These are phyloP conservation scores for Morelia viridis DNA, from an alignment of 2,797 vertebrate genomes.

Conservation along the genomic window DNA sequence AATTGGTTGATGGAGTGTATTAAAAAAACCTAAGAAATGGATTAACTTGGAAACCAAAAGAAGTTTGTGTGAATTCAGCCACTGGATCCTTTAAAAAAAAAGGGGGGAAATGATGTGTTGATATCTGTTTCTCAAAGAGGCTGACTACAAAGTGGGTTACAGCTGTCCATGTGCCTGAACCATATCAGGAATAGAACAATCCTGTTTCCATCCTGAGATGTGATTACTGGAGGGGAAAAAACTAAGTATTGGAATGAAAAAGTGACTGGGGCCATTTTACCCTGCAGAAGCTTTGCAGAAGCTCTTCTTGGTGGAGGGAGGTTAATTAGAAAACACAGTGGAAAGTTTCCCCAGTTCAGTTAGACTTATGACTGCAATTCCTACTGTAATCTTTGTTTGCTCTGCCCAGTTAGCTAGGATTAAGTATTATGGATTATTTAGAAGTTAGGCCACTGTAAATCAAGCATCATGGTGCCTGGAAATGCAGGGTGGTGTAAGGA, in stretches of 20 bases:
- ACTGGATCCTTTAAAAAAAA: too few species aligned
- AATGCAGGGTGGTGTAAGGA: background rate
- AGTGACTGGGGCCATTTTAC: background rate
- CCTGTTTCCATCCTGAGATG: background rate
- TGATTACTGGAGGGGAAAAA: background rate
- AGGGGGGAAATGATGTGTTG: constrained; percentile 43
- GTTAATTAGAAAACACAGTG: constrained; percentile 45
- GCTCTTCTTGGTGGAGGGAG: constrained; percentile 10
- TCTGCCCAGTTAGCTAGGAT: constrained; percentile 50
- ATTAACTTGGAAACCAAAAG: too few species aligned
- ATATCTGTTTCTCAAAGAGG: constrained; percentile 1
- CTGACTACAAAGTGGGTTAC: constrained; percentile 48
- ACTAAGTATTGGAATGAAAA: background rate
- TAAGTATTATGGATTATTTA: constrained; percentile 51
- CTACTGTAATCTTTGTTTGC: constrained; percentile 39
- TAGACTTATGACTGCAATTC: constrained; percentile 47
- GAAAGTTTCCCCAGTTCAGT: constrained; percentile 9
- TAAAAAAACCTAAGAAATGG: too few species aligned
- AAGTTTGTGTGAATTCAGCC: too few species aligned
- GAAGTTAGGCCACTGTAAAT: constrained; percentile 38
- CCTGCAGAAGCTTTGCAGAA: constrained; percentile 11
- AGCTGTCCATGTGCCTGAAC: constrained; percentile 23
- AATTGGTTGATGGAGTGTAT: too few species aligned
- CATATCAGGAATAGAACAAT: constrained; percentile 30
- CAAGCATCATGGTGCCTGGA: background rate